phyloP scores from a whole-genome alignment of 2,797 vertebrate species.

The Anomalospiza imberbis region DNA sequence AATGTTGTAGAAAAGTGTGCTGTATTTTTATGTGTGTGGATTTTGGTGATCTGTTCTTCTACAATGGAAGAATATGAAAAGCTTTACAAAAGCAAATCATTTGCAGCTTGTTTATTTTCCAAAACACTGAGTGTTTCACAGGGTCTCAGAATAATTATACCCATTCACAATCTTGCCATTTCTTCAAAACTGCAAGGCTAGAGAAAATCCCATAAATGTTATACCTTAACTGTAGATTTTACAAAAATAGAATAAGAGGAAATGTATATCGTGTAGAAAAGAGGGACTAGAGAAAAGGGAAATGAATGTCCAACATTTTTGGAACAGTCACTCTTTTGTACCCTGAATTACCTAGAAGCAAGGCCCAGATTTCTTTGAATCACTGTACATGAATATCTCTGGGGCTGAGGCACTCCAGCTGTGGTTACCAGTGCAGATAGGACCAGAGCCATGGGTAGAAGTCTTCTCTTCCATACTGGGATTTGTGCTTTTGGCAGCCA shows the following conservation, averaged over 20 bases:
- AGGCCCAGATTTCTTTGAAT: background rate
- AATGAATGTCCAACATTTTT: background rate
- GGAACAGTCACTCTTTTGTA: background rate
- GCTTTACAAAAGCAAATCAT: background rate
- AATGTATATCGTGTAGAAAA: background rate
- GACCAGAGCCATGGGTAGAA: background rate
- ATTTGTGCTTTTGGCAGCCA: background rate
- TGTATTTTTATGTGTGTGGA: background rate
- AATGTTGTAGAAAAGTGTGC: background rate
- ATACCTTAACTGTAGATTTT: background rate
- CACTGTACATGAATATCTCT: background rate
- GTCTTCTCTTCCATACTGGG: background rate
- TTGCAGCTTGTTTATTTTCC: background rate
- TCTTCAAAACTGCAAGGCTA: background rate
- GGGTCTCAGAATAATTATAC: background rate
- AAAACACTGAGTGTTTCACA: background rate
- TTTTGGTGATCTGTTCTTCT: background rate
- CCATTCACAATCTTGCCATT: background rate
- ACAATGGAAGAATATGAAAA: background rate
- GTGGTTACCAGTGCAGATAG: background rate
- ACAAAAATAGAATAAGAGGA: constrained; percentile 18
- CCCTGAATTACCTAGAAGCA: background rate
- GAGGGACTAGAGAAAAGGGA: background rate
- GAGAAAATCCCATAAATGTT: background rate
- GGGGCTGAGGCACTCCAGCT: background rate